Evolutionary conservation across 2,888 invertebrate genomes (phyloP).

Genomic region (Micropterix aruncella): DNA sequence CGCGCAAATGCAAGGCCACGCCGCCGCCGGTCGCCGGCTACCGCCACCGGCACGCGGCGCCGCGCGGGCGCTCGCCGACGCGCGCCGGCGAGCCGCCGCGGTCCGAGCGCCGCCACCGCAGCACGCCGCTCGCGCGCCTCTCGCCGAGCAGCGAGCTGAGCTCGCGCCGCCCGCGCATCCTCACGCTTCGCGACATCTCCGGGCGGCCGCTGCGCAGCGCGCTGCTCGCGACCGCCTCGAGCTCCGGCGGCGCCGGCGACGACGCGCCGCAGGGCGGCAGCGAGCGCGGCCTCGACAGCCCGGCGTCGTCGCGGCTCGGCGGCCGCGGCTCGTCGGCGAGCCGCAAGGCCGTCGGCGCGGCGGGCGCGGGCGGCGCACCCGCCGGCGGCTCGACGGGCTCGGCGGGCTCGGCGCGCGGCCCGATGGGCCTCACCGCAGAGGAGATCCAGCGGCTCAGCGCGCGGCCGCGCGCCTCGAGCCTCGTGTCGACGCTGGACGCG

Average conservation of each 20-base stretch:
- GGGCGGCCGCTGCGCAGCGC: conserved; percentile 87
- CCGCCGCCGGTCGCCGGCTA: conserved; percentile 68
- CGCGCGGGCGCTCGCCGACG: conserved; percentile 63
- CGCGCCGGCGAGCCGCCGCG: conserved; percentile 59
- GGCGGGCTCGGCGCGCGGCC: conserved; percentile 44
- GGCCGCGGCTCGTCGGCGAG: conserved; percentile 74
- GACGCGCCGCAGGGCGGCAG: conserved; percentile 84
- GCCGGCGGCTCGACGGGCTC: conserved; percentile 43
- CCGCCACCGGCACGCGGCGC: conserved; percentile 59
- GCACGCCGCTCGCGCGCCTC: conserved; percentile 77
- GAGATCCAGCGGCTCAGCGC: conserved; percentile 86
- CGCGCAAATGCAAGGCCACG: conserved; percentile 77
- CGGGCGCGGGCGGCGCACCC: conserved; percentile 55
- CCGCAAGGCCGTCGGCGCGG: conserved; percentile 54
- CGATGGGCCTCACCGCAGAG: conserved; percentile 81
- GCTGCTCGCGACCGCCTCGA: conserved; percentile 75
- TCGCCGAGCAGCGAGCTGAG: conserved; percentile 89
- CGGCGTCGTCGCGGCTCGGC: conserved; percentile 83
- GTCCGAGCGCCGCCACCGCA: conserved; percentile 64
- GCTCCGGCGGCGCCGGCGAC: conserved; percentile 77
- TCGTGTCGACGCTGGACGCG: conserved; percentile 84
- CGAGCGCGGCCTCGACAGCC: conserved; percentile 82
- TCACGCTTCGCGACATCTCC: conserved; percentile 88
- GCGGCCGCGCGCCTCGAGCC: conserved; percentile 74
- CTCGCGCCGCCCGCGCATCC: conserved; percentile 78